Percentiles rank a stretch among this genome's conserved stretches.
phyloP scores from a whole-genome alignment of 2,888 invertebrate species.

The Dione juno region DNA sequence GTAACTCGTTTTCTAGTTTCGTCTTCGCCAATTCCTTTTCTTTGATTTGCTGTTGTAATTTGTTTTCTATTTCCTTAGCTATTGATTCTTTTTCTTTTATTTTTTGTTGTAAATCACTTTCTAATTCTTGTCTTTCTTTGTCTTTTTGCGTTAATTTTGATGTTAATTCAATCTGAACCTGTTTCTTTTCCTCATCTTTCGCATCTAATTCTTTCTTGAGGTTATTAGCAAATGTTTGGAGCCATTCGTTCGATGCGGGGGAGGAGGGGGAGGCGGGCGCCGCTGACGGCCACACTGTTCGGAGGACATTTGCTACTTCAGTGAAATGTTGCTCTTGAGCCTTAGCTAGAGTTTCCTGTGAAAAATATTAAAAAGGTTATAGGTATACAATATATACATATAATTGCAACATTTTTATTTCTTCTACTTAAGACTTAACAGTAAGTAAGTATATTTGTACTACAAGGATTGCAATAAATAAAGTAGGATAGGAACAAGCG shows the following conservation, averaged over 20 bases:
- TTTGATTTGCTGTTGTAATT: constrained; percentile 41
- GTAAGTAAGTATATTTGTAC: neutral
- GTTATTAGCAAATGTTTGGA: constrained; percentile 65
- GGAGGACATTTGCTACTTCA: constrained; percentile 74
- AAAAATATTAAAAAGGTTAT: neutral
- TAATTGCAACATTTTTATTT: neutral
- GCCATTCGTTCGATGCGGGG: constrained; percentile 59
- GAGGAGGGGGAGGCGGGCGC: constrained; percentile 54
- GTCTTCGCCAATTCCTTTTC: constrained; percentile 43
- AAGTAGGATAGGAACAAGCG: constrained; percentile 55
- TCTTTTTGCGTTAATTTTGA: constrained; percentile 41
- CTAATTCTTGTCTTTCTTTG: constrained; percentile 44
- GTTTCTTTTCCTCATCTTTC: constrained; percentile 42
- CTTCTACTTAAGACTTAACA: too few species aligned
- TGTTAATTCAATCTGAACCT: constrained; percentile 34
- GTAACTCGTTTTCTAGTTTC: constrained; percentile 41
- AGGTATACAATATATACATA: neutral
- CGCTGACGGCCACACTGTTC: constrained; percentile 60
- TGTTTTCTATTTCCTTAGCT: constrained; percentile 37
- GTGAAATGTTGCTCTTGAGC: constrained; percentile 86
- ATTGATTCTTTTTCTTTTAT: constrained; percentile 43
- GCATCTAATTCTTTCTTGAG: constrained; percentile 56
- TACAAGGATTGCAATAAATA: neutral
- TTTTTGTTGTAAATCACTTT: constrained; percentile 38
- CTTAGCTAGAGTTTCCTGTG: constrained; percentile 70